Evolutionary conservation across 2,797 vertebrate species (phyloP).

Genomic region (Phoebastria nigripes): DNA sequence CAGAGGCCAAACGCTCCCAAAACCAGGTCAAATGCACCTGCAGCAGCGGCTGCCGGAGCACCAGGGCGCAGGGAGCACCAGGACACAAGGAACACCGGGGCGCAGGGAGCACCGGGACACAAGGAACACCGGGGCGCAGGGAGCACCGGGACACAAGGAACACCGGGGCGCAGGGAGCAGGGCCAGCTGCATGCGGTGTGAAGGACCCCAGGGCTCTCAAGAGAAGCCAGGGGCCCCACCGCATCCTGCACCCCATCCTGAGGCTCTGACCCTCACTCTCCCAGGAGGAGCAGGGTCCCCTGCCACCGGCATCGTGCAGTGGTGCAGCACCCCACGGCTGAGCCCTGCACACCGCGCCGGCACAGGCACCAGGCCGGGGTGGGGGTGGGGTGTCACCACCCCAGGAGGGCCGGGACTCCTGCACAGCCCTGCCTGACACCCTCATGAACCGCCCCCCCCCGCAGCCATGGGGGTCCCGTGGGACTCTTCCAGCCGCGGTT

Average conservation of each 20-base stretch:
- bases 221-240: background rate
- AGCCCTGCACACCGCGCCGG: background rate
- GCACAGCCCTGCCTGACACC: background rate
- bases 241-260: background rate
- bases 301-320: accelerated
- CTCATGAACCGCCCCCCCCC: accelerated
- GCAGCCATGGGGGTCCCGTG: background rate
- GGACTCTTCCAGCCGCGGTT: background rate
- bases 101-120: background rate
- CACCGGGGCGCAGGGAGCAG: background rate
- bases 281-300: background rate
- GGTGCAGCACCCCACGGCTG: background rate
- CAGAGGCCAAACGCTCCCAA: background rate
- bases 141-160: background rate
- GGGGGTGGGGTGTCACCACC: no score
- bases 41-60: background rate
- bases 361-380: background rate
- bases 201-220: background rate
- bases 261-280: background rate
- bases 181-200: background rate
- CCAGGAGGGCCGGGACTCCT: background rate
- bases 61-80: background rate
- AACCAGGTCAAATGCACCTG: background rate
- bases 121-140: background rate
- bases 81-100: background rate